phyloP scores from a whole-genome alignment of 2,888 invertebrate genomes.

The Linnaemya vulpina region DNA sequence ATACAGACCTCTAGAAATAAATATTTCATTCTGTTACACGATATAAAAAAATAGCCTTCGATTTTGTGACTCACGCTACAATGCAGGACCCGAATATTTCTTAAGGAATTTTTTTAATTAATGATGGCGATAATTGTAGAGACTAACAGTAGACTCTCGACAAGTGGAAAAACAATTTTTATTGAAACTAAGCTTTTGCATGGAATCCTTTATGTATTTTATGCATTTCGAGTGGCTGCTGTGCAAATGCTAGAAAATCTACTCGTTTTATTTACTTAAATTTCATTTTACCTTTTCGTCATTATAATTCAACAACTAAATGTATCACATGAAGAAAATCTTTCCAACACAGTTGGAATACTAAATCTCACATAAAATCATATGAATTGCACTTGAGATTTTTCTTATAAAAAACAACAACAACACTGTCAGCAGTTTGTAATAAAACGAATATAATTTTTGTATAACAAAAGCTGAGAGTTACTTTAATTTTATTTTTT shows the following conservation, averaged over 20 bases:
- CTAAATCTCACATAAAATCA: slow-evolving; percentile 1
- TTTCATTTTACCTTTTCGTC: slow-evolving; percentile 39
- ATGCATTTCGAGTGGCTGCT: background rate
- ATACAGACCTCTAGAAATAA: too few relatives aligned
- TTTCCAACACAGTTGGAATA: slow-evolving; percentile 30
- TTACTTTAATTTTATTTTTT: background rate
- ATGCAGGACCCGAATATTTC: too few relatives aligned
- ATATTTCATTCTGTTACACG: too few relatives aligned
- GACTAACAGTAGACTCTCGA: too few relatives aligned
- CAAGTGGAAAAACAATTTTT: too few relatives aligned
- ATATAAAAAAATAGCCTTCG: too few relatives aligned
- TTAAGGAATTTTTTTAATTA: too few relatives aligned
- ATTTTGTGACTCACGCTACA: too few relatives aligned
- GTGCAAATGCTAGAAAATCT: background rate
- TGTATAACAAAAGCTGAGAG: slow-evolving; percentile 32
- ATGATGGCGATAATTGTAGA: too few relatives aligned
- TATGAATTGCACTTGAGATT: slow-evolving; percentile 21
- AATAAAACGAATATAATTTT: slow-evolving; percentile 40
- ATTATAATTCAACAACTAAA: slow-evolving; percentile 42
- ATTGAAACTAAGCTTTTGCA: too few relatives aligned
- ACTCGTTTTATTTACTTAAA: slow-evolving; percentile 39
- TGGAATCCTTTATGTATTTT: too few relatives aligned
- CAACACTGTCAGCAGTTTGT: slow-evolving; percentile 14
- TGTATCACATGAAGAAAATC: background rate
- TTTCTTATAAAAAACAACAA: background rate